Conservation (phyloP, 2,888 invertebrate species). For the Abrostola tripartita region DNA sequence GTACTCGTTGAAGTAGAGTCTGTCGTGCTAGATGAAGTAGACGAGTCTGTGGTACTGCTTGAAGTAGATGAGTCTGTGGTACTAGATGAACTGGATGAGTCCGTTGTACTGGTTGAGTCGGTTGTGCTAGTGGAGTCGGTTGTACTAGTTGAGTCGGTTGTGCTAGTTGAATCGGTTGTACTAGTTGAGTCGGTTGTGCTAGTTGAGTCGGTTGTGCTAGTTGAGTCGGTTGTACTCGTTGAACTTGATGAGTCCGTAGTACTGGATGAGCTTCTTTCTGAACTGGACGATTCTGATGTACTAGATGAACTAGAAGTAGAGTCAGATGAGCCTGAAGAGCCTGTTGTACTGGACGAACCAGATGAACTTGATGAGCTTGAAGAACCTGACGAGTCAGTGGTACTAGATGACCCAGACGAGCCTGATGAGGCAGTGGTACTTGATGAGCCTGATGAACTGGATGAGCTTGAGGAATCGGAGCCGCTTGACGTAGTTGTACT, state of each 20-base stretch:
- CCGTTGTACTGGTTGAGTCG: neutral
- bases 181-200: slow-evolving; percentile 2
- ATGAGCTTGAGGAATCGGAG: neutral
- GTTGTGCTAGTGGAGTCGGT: neutral
- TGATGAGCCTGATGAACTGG: neutral
- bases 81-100: neutral
- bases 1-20: neutral
- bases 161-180: slow-evolving; percentile 4
- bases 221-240: neutral
- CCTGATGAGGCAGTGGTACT: neutral
- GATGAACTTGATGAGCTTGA: slow-evolving; percentile 30
- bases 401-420: neutral
- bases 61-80: neutral
- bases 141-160: neutral
- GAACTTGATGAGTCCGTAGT: neutral
- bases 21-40: neutral
- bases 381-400: neutral
- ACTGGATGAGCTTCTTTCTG: neutral
- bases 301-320: slow-evolving; percentile 17
- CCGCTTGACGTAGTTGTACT: neutral
- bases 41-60: neutral
- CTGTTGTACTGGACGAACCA: slow-evolving; percentile 22
- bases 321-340: slow-evolving; percentile 3
- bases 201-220: neutral
- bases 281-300: neutral